These are phyloP conservation scores for Ptychoptera albimana DNA, from an alignment of 2,888 invertebrate species.

Conservation along the genomic window DNA sequence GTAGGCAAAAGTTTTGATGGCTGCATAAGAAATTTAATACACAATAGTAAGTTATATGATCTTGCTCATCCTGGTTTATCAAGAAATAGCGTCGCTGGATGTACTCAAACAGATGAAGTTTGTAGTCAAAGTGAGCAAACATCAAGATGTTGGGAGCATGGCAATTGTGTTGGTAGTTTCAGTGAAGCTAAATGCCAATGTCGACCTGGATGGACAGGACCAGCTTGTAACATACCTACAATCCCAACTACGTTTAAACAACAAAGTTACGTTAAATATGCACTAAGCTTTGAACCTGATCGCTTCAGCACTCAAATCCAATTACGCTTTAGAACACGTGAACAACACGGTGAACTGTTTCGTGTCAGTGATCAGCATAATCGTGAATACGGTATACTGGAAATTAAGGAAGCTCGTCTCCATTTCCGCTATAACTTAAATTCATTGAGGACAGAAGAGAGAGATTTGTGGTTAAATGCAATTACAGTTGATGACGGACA, in stretches of 20 bases:
- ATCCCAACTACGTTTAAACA: conserved; percentile 84
- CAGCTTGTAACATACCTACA: conserved; percentile 69
- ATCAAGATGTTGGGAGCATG: conserved; percentile 80
- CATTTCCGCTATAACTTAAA: conserved; percentile 89
- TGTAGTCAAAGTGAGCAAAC: conserved; percentile 79
- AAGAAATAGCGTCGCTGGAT: conserved; percentile 74
- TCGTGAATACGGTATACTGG: conserved; percentile 80
- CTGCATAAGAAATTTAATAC: conserved; percentile 87
- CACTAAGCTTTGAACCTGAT: conserved; percentile 85
- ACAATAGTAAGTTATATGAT: conserved; percentile 92
- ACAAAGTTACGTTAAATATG: conserved; percentile 94
- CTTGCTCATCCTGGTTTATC: conserved; percentile 83
- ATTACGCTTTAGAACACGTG: conserved; percentile 81
- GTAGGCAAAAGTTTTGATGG: conserved; percentile 87
- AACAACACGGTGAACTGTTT: conserved; percentile 85
- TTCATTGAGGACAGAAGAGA: conserved; percentile 76
- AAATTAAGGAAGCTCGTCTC: conserved; percentile 78
- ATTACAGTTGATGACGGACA: conserved; percentile 89
- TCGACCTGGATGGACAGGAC: conserved; percentile 89
- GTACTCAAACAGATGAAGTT: conserved; percentile 83
- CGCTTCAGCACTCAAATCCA: conserved; percentile 86
- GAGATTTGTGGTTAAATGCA: conserved; percentile 76
- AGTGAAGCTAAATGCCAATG: conserved; percentile 85
- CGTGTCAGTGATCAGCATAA: conserved; percentile 88
- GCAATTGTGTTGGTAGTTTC: conserved; percentile 84